A percentile compares a stretch with the other conserved stretches of the same genome.
phyloP scores from a whole-genome alignment of 2,888 invertebrate genomes.

The Alloscopus bannaensis region DNA sequence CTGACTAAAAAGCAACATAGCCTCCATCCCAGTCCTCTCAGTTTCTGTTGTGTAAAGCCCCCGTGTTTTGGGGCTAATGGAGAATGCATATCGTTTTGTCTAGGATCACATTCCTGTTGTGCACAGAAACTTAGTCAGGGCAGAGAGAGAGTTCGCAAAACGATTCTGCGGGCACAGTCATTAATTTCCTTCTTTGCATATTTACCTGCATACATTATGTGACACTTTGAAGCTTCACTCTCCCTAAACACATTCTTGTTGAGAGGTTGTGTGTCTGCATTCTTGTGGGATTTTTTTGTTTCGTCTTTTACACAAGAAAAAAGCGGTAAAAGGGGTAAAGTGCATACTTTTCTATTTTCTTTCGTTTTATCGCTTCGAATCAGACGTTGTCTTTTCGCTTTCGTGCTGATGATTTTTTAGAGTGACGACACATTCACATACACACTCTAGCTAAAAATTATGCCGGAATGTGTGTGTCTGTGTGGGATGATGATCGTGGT shows the following conservation, averaged over 20 bases:
- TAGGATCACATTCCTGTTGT: too few relatives aligned
- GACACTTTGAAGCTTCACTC: not conserved
- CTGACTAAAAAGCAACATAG: not conserved
- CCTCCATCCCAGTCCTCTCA: too few relatives aligned
- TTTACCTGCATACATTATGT: conserved; percentile 1
- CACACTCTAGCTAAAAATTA: not conserved
- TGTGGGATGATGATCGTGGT: not conserved
- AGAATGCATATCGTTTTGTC: not conserved
- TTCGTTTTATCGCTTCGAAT: conserved; percentile 63
- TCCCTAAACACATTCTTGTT: not conserved
- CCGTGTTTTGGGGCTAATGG: not conserved
- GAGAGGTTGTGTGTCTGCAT: not conserved
- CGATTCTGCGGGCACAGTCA: too few relatives aligned
- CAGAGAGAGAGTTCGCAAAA: too few relatives aligned
- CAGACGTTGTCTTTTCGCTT: conserved; percentile 60
- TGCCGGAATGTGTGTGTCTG: not conserved
- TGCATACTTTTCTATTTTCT: too few relatives aligned
- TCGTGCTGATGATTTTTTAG: not conserved
- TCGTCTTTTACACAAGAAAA: conserved; percentile 3
- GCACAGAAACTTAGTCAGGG: too few relatives aligned
- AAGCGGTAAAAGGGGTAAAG: conserved; percentile 34
- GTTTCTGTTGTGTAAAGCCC: too few relatives aligned
- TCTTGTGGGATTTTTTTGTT: not conserved
- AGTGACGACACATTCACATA: not conserved
- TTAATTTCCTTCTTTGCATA: not conserved